Evolutionary conservation across 2,113 vertebrate genomes (phyloP), one percentile per base, ranked within the genome.

Genomic region (Gopherus evgoodei): DNA sequence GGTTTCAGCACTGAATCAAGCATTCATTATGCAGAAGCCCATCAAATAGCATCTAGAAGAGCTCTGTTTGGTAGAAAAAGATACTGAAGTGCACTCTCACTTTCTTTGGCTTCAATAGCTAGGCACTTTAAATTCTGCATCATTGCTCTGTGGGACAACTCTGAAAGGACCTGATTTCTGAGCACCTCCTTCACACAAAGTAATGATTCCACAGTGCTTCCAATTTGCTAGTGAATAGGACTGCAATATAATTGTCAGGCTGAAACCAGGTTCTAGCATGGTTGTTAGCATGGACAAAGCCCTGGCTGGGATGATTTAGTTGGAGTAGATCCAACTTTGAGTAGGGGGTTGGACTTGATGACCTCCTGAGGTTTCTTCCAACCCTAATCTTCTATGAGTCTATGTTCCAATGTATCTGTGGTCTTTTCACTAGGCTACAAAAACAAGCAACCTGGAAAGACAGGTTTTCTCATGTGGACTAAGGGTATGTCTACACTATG

Each of bases 21-120:
- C 16, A 14, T 1, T 16, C 6, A 47, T 19, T 27, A 29, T 27
- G 1, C 2, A 13, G 19, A 16, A 78, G 2, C 24, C 50, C 47
- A 5, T 3, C 35, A 25, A 53, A 57, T n/a, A 5, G 0, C 16
- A 47, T 56, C 53, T 52, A n/a, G 80, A 88, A 31, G 38, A n/a
- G 31, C n/a, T n/a, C 16, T 69, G 62, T 69, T n/a, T 69, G 65
- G n/a, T 72, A 72, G 65, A 72, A 22, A 38, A 72, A 19, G 62
- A 35, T 13, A 6, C 5, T 31, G 29, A n/a, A 69, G 35, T 38
- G 17, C n/a, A 35, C 78, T 50, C 0, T 82, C 35, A 25, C 57
- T 24, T 16, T 6, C 57, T 88, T 69, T 90, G 21, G 31, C 53
- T 50, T 53, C 0, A 3, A 14, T 50, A 31, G 50, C 53, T 81